Conservation (phyloP, 2,797 vertebrate species). For the Cyprinodon diabolis region DNA sequence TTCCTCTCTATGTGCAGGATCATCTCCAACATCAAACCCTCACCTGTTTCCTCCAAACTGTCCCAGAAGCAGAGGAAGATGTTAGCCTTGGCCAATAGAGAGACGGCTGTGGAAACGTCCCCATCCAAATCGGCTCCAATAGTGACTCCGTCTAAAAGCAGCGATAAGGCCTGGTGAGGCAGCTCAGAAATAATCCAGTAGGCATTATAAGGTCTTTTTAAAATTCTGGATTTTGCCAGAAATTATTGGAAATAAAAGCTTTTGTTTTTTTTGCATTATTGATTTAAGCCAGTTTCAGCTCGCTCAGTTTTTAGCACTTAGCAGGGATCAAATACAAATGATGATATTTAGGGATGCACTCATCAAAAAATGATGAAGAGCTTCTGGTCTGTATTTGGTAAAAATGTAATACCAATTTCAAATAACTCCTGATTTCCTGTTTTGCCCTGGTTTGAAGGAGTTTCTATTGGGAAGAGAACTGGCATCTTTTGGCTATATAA, state of each 20-base stretch:
- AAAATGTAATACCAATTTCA: not conserved
- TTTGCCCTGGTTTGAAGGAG: not conserved
- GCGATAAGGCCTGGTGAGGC: slow-evolving; percentile 87
- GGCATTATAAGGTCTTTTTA: not conserved
- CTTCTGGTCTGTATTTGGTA: not conserved
- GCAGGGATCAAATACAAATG: not conserved
- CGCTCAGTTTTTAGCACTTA: no score
- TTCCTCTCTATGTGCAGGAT: slow-evolving; percentile 45
- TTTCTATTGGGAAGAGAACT: not conserved
- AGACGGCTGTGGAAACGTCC: slow-evolving; percentile 78
- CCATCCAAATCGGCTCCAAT: slow-evolving; percentile 63
- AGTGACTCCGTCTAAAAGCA: slow-evolving; percentile 77
- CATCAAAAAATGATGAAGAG: not conserved
- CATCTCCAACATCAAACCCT: slow-evolving; percentile 72
- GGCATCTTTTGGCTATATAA: not conserved
- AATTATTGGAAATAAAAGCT: not conserved
- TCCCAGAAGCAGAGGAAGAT: slow-evolving; percentile 98
- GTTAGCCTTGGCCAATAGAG: slow-evolving; percentile 90
- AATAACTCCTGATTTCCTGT: not conserved
- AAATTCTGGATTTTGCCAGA: not conserved
- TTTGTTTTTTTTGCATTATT: no score
- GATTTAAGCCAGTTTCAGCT: no score
- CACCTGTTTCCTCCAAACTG: slow-evolving; percentile 84
- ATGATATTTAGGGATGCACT: not conserved
- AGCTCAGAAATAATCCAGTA: slow-evolving; percentile 1